phyloP scores from a whole-genome alignment of 1,140 invertebrate species.

The Drosophila pseudoananassae region DNA sequence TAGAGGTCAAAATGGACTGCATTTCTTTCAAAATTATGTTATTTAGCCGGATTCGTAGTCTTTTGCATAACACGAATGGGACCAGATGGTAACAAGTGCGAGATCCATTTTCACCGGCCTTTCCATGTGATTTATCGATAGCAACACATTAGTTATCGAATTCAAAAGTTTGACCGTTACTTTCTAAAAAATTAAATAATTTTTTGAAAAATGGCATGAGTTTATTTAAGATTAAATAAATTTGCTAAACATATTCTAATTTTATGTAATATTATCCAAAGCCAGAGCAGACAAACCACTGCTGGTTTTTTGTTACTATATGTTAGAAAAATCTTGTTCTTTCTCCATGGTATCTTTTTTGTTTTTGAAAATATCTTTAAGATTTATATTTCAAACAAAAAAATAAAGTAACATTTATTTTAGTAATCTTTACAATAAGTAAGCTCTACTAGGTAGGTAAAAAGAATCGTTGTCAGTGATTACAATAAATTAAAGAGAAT shows the following conservation, averaged over 20 bases:
- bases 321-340: not conserved
- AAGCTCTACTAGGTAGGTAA: too few species aligned
- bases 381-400: not conserved
- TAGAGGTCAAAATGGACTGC: conserved; percentile 62
- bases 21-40: conserved; percentile 52
- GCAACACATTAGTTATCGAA: not conserved
- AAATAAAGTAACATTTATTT: too few species aligned
- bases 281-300: too few species aligned
- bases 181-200: not conserved
- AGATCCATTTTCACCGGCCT: not conserved
- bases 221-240: too few species aligned
- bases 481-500: conserved; percentile 8
- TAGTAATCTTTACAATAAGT: too few species aligned
- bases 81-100: not conserved
- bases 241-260: too few species aligned
- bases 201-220: not conserved
- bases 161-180: conserved; percentile 1
- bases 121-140: conserved; percentile 3
- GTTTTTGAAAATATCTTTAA: not conserved
- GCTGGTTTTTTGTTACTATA: not conserved
- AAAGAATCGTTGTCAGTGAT: not conserved
- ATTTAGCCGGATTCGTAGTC: conserved; percentile 14
- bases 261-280: too few species aligned
- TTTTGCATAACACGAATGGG: conserved; percentile 37
- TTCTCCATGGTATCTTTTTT: not conserved